These are phyloP conservation scores for Drosophila arizonae DNA, from an alignment of 1,140 invertebrate genomes.

Conservation along the genomic window DNA sequence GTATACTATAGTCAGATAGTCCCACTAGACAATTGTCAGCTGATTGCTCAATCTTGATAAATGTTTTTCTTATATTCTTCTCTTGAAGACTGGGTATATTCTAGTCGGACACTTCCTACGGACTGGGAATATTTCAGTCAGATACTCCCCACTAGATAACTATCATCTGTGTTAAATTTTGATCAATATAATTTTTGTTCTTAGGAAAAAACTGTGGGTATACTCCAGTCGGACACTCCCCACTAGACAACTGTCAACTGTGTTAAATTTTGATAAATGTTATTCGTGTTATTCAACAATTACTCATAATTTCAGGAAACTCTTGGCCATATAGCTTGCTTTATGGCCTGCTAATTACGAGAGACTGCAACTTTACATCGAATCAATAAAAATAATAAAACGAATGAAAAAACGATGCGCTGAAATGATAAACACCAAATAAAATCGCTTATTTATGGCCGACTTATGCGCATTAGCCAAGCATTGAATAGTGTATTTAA, in stretches of 20 bases:
- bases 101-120: too few species aligned
- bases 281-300: slow-evolving; percentile 37
- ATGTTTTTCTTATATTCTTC: too few species aligned
- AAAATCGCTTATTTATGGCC: slow-evolving; percentile 71
- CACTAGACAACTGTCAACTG: slow-evolving; percentile 2
- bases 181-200: too few species aligned
- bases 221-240: neutral
- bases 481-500: slow-evolving; percentile 70
- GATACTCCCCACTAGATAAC: too few species aligned
- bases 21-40: too few species aligned
- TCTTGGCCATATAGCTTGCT: neutral
- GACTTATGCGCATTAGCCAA: slow-evolving; percentile 48
- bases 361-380: slow-evolving; percentile 51
- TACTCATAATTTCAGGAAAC: slow-evolving; percentile 60
- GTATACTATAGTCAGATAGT: too few species aligned
- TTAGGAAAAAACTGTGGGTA: neutral
- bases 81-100: too few species aligned
- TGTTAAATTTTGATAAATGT: slow-evolving; percentile 10
- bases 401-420: slow-evolving; percentile 26
- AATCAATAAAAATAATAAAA: slow-evolving; percentile 42
- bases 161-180: too few species aligned
- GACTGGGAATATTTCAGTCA: too few species aligned
- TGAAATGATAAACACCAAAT: slow-evolving; percentile 72
- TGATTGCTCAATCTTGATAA: too few species aligned
- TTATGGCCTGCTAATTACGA: slow-evolving; percentile 65